Base-by-base conservation (phyloP, 92 coral and sea anemone species). In the Parazoanthus darwini region DNA sequence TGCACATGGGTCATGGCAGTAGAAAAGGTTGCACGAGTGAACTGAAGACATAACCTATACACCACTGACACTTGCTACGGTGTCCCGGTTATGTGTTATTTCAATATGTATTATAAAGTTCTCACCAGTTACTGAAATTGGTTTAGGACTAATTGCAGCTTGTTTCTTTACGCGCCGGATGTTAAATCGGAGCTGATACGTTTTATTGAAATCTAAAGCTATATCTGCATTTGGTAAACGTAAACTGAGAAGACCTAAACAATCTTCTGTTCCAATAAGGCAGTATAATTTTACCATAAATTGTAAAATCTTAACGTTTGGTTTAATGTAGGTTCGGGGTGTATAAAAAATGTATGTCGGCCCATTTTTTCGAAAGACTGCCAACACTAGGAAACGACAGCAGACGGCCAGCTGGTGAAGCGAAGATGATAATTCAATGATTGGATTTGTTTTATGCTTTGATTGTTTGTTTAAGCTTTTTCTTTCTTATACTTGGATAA, bases 381-480 rank as follows among this genome's bases (percentile, higher is more conserved):
- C 77, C 16, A 16, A 73, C 77, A 14, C 5, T 16, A 65, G 46
- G 81, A 78, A 44, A 44, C 9, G 16, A 43, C 36, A 5, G 22
- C 23, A 16, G 10, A 78, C 81, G 22, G 59, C 48, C 81, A 78
- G 36, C 81, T 78, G 81, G 50, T n/a, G 25, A 38, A 36, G 80
- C n/a, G 43, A 37, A 23, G 13, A 22, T 54, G 59, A 54, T 11
- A 54, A 54, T 14, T 54, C 59, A 54, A 15, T 54, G 59, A 54
- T 15, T 29, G 81, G 51, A 14, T 43, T 78, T 78, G 81, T 78
- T 78, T 78, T 29, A n/a, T 78, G 16, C 18, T 35, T 43, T 54
- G 58, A 78, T 78, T 46, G 59, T 46, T 77, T 78, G 51, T 54
- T 78, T 44, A 78, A 78, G 29, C 81, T 46, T 43, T 78, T 78